Evolutionary conservation across 2,797 vertebrate species (phyloP).

Genomic region (Pelodytes ibericus): DNA sequence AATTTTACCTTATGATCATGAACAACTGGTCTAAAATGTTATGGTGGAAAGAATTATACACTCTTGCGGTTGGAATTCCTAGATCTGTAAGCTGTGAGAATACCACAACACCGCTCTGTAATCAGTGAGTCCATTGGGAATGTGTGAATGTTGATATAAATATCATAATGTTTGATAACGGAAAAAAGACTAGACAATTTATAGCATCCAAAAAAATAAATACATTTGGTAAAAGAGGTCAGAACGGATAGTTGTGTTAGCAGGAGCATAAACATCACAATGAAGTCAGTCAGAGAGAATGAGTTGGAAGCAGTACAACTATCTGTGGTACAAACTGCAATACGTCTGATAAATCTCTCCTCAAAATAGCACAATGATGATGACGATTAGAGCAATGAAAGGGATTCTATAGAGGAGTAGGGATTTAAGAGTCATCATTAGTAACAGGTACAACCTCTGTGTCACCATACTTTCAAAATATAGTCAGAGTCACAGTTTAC

Average conservation of each 20-base stretch:
- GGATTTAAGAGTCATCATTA: background rate
- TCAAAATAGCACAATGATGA: background rate
- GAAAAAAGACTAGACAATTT: background rate
- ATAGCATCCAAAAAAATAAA: background rate
- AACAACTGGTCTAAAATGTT: too few relatives aligned
- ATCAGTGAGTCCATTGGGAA: background rate
- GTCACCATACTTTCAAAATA: too few relatives aligned
- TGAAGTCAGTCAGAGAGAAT: slow-evolving; percentile 1
- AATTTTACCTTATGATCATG: too few relatives aligned
- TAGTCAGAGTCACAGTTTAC: too few relatives aligned
- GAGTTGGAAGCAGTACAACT: background rate
- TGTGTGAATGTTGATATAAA: background rate
- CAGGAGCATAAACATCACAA: background rate
- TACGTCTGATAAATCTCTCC: background rate
- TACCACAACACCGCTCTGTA: background rate
- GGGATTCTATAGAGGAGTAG: background rate
- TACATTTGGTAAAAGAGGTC: background rate
- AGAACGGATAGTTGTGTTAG: background rate
- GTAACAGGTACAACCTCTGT: background rate
- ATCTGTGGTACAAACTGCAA: background rate
- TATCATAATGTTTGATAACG: background rate
- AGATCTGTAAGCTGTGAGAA: background rate
- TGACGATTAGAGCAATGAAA: background rate
- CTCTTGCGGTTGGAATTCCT: too few relatives aligned
- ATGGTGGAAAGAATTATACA: too few relatives aligned